A percentile compares a stretch with the other conserved stretches of the same genome.
phyloP scores from a whole-genome alignment of 2,888 invertebrate genomes.

The Drosophila anomalata region DNA sequence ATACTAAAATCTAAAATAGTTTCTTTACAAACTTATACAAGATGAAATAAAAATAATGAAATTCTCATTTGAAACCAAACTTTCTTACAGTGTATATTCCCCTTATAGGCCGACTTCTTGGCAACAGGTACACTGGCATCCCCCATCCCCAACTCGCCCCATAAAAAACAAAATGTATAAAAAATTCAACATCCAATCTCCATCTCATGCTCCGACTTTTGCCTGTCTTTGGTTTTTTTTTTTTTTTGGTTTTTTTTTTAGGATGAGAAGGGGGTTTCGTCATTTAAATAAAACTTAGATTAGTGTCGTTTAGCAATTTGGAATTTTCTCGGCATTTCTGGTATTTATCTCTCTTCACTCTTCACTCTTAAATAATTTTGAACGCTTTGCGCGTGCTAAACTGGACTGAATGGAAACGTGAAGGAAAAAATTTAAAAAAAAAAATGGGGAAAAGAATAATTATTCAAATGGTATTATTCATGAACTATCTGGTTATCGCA shows the following conservation, averaged over 20 bases:
- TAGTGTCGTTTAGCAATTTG: slow-evolving; percentile 76
- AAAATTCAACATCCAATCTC: slow-evolving; percentile 11
- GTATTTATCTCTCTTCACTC: slow-evolving; percentile 32
- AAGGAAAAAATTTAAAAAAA: neutral
- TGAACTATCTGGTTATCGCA: slow-evolving; percentile 17
- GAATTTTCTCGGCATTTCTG: slow-evolving; percentile 53
- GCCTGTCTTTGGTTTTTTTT: slow-evolving; percentile 13
- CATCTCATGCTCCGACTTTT: slow-evolving; percentile 1
- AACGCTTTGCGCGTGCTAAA: slow-evolving; percentile 49
- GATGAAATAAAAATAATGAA: too few species aligned
- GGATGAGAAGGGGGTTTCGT: slow-evolving; percentile 10
- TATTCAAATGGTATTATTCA: slow-evolving; percentile 27
- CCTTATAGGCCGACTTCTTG: slow-evolving; percentile 32
- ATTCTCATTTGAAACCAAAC: neutral
- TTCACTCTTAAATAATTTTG: slow-evolving; percentile 9
- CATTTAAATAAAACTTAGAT: slow-evolving; percentile 75
- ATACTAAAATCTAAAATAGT: too few species aligned
- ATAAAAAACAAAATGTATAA: neutral
- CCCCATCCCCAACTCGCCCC: neutral
- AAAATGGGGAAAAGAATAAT: neutral
- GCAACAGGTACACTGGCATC: slow-evolving; percentile 38
- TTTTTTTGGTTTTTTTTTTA: neutral
- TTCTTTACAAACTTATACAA: too few species aligned
- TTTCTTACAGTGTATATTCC: slow-evolving; percentile 12
- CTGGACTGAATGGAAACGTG: slow-evolving; percentile 33